Base-by-base conservation (phyloP, 2,888 invertebrate species). In the Coelinius sp. region DNA sequence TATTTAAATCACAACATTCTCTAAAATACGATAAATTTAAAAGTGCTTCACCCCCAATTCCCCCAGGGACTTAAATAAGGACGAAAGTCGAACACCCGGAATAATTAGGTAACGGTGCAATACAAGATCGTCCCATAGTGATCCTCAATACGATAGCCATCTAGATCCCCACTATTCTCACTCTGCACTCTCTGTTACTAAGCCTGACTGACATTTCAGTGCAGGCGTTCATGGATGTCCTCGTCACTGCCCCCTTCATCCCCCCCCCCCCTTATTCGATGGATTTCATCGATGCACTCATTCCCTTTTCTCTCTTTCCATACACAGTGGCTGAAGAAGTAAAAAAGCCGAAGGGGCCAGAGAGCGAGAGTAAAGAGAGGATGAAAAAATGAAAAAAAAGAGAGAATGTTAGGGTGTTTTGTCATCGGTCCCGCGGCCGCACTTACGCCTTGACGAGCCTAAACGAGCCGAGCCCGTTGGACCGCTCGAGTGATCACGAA, bases 131-230 rank as follows among this genome's bases (percentile, higher is more conserved):
- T 46, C 27, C 46, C 46, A 46, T 65, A 27, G 12, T 41, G 41
- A 24, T 65, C 8, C 49, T 65, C 65, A 65, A 62, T 65, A 59
- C 62, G 65, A 84, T 84, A 83, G 68, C 80, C 24, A 84, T 84
- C 83, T 82, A 81, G 80, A 83, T 82, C 83, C 79, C 24, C 68
- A 73, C 75, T 70, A 75, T 68, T 62, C 53, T 63, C 35, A 38
- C 49, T 44, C 27, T 49, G 12, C 49, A 35, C 31, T 64, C 67
- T 70, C 73, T 56, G 62, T 59, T 27, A 49, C 35, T 86, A 86
- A 87, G 84, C 84, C 81, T 86, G 85, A 87, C 76, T 85, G 86
- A 87, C 85, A 82, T 83, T 85, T 84, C 80, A 80, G 80, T 84
- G 75, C 81, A 78, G 77, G 78, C 79, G 81, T 79, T 80, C 78